phyloP scores from a whole-genome alignment of 1,140 invertebrate genomes.

The Aphidius ervi region DNA sequence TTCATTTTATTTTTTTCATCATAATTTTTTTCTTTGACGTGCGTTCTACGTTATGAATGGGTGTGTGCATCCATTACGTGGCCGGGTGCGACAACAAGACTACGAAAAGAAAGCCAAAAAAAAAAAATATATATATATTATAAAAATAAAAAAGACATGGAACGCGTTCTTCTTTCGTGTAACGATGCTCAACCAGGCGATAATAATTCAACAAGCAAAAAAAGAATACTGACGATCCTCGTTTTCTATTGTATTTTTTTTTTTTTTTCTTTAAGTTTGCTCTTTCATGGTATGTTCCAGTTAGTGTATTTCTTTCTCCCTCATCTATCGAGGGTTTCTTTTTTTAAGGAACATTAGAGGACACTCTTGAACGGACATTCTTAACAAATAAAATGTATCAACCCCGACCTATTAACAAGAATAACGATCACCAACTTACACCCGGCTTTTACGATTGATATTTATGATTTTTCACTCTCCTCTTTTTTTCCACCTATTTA shows the following conservation, averaged over 20 bases:
- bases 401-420: too few relatives aligned
- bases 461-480: slow-evolving; percentile 3
- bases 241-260: slow-evolving; percentile 28
- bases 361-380: too few relatives aligned
- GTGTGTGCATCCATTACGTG: slow-evolving; percentile 42
- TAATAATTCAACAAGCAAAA: slow-evolving; percentile 41
- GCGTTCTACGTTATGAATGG: slow-evolving; percentile 33
- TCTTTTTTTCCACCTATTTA: too few relatives aligned
- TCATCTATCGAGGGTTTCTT: too few relatives aligned
- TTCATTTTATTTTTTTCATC: slow-evolving; percentile 28
- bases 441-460: neutral
- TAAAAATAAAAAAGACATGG: neutral
- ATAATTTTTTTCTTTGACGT: slow-evolving; percentile 32
- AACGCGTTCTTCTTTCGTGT: slow-evolving; percentile 1
- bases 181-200: slow-evolving; percentile 36
- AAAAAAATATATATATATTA: neutral
- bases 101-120: slow-evolving; percentile 12
- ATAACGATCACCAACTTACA: neutral
- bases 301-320: too few relatives aligned
- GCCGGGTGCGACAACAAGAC: slow-evolving; percentile 42
- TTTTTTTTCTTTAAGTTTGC: too few relatives aligned
- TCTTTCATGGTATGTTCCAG: too few relatives aligned
- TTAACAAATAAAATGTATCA: too few relatives aligned
- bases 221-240: slow-evolving; percentile 17
- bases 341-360: too few relatives aligned